Evolutionary conservation across 2,113 vertebrate genomes (phyloP).

Genomic region (Candoia aspera): DNA sequence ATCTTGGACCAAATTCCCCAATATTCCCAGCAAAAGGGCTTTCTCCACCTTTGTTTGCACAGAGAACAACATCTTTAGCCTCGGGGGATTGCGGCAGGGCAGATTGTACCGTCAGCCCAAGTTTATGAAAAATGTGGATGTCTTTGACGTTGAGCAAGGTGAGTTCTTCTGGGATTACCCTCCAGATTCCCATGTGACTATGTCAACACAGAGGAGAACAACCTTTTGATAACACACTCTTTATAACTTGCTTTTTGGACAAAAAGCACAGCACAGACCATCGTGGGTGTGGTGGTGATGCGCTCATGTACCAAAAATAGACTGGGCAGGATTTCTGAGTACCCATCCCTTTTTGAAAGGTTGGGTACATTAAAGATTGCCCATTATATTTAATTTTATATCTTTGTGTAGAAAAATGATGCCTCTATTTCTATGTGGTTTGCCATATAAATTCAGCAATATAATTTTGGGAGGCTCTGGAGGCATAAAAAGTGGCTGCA

Average conservation of each 20-base stretch:
- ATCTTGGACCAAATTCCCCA: constrained; percentile 88
- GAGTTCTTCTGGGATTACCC: neutral
- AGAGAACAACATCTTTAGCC: constrained; percentile 82
- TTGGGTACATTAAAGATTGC: no score
- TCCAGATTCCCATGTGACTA: neutral
- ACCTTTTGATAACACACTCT: neutral
- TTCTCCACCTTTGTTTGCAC: constrained; percentile 90
- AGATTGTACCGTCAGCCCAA: constrained; percentile 92
- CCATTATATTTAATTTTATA: no score
- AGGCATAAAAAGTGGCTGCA: neutral
- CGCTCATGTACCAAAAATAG: no score
- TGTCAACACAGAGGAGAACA: neutral
- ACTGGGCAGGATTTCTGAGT: no score
- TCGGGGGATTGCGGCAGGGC: constrained; percentile 91
- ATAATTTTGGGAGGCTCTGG: neutral
- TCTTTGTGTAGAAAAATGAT: neutral
- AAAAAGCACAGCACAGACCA: no score
- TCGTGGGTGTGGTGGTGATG: no score
- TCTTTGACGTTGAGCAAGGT: constrained; percentile 94
- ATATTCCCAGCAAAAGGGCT: constrained; percentile 89
- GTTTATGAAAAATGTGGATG: constrained; percentile 93
- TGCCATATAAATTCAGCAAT: neutral
- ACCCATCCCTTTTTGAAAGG: no score
- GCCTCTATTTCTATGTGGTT: neutral
- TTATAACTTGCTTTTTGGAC: neutral